Evolutionary conservation across 1,140 invertebrate genomes (phyloP), one percentile per base, ranked within the genome.

Genomic region (Micrasema longulum): DNA sequence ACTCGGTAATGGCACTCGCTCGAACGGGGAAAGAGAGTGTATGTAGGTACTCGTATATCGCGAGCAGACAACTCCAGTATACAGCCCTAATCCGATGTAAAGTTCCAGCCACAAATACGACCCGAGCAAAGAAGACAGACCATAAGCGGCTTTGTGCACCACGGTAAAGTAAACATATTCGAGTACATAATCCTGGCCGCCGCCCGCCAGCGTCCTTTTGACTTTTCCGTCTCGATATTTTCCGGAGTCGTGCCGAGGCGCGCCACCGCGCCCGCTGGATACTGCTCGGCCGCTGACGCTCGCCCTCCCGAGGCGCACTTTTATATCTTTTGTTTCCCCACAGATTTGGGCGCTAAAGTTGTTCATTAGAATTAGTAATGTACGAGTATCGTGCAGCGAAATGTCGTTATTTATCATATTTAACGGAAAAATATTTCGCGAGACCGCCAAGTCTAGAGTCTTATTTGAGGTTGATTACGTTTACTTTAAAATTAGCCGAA

Each of bases 331-430:
- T 71, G 62, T 74, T 74, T 31, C 53, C 63, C 63, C 53, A 62
- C 73, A 74, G 73, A 74, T 74, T 74, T 66, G 63, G 63, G 45
- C 73, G 55, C 31, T 52, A 41, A 67, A 71, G 63, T 71, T 71
- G 69, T 74, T 71, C 71, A 74, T 71, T 74, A 68, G 66, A 74
- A 74, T 74, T 67, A 71, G 69, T 68, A 68, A 74, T 71, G 73
- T 74, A 31, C 7, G 26, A 31, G 7, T 31, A 43, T 71, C 72
- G 63, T 68, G 41, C 66, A 38, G 50, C 57, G 20, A 6, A 35
- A 62, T 63, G 18, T 64, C 64, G 14, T 43, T 38, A 38, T 71
- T 26, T 71, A 71, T 71, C 48, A 65, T 48, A 70, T 71, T 53
- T n/a, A n/a, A n/a, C n/a, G n/a, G n/a, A n/a, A n/a, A n/a, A n/a